These are phyloP conservation scores for Lucinisca nassula DNA, from an alignment of 2,888 invertebrate species.

Conservation along the genomic window DNA sequence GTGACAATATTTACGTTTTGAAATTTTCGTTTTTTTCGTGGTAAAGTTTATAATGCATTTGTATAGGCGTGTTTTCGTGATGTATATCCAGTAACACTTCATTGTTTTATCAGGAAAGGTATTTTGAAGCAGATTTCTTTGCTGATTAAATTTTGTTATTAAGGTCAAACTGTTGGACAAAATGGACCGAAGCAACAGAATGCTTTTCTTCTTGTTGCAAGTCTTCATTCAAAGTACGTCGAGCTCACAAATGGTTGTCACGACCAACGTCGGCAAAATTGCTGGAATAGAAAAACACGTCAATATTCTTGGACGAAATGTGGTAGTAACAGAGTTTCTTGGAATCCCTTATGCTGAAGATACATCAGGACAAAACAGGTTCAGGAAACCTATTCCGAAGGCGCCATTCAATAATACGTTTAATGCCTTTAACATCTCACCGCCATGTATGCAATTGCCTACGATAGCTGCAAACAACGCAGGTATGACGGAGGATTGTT, in stretches of 20 bases:
- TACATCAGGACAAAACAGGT: conserved; percentile 45
- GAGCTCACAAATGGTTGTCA: neutral
- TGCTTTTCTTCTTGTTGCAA: too few relatives aligned
- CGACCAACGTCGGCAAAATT: conserved; percentile 42
- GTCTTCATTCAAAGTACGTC: too few relatives aligned
- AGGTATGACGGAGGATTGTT: conserved; percentile 46
- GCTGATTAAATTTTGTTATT: too few relatives aligned
- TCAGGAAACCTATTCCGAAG: conserved; percentile 51
- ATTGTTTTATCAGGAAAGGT: too few relatives aligned
- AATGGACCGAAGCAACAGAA: too few relatives aligned
- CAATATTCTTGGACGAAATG: neutral
- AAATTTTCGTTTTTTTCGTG: too few relatives aligned
- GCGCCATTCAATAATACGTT: conserved; percentile 35
- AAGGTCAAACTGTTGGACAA: too few relatives aligned
- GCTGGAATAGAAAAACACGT: conserved; percentile 26
- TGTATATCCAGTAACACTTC: too few relatives aligned
- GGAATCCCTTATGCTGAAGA: conserved; percentile 62
- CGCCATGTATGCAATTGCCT: conserved; percentile 36
- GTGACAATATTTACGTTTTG: too few relatives aligned
- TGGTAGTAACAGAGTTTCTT: conserved; percentile 38
- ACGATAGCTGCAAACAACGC: neutral
- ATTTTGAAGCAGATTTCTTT: too few relatives aligned
- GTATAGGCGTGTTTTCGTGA: too few relatives aligned
- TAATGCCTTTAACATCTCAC: neutral
- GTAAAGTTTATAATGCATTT: too few relatives aligned